Percentiles rank a stretch among this genome's conserved stretches.
phyloP scores from a whole-genome alignment of 2,113 vertebrate genomes.

The Varanus komodoensis region DNA sequence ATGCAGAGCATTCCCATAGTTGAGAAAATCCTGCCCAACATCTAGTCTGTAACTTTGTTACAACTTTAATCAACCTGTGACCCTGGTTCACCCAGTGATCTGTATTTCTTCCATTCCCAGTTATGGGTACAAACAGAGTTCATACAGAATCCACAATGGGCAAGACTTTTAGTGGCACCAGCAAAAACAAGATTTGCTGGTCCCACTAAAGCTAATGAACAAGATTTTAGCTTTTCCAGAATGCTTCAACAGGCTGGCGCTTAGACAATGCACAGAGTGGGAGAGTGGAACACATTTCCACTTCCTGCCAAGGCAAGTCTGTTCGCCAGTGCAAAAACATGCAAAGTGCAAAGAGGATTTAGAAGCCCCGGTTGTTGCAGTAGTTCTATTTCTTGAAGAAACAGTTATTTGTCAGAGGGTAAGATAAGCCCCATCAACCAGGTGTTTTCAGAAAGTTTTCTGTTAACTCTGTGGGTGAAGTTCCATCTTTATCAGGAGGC shows the following conservation, averaged over 20 bases:
- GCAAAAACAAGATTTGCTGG: no score
- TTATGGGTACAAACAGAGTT: no score
- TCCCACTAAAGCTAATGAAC: no score
- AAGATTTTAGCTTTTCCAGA: no score
- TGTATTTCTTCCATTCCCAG: no score
- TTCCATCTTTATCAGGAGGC: background rate
- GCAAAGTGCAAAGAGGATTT: background rate
- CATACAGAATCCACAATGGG: no score
- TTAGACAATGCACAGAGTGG: background rate
- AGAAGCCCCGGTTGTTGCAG: background rate
- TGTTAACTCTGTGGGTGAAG: background rate
- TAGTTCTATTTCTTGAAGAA: background rate
- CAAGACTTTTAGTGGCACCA: no score
- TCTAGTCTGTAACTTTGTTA: background rate
- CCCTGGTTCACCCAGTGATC: no score
- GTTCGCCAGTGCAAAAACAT: background rate
- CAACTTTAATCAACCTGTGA: no score
- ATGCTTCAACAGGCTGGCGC: no score
- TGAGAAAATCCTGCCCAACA: background rate
- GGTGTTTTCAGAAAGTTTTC: background rate
- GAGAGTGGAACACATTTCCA: background rate
- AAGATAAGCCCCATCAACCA: background rate
- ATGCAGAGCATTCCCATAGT: background rate
- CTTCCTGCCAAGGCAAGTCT: background rate
- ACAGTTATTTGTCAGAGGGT: background rate